These are phyloP conservation scores for Plutella xylostella DNA, from an alignment of 2,888 invertebrate genomes.

Conservation along the genomic window DNA sequence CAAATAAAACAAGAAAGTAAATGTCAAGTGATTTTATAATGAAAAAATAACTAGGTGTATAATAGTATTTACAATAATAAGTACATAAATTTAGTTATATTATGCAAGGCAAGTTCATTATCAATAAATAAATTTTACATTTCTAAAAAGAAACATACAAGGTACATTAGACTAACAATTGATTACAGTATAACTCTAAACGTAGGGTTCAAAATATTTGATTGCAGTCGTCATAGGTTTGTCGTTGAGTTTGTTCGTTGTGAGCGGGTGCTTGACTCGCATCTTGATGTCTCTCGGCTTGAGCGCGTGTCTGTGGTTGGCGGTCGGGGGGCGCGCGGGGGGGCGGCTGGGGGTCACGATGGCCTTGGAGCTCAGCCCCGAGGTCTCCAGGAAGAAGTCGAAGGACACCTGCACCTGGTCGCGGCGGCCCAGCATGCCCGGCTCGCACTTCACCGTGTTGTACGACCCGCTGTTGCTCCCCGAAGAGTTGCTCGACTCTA, in stretches of 20 bases:
- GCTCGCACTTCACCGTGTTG: conserved; percentile 59
- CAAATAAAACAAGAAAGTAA: conserved; percentile 8
- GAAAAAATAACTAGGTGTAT: conserved; percentile 19
- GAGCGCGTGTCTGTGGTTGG: conserved; percentile 79
- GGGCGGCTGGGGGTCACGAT: conserved; percentile 70
- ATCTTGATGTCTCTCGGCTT: conserved; percentile 85
- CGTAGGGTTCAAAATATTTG: conserved; percentile 67
- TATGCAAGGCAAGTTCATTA: conserved; percentile 65
- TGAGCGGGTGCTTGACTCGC: conserved; percentile 74
- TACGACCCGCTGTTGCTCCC: conserved; percentile 64
- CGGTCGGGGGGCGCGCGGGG: conserved; percentile 71
- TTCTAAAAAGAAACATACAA: conserved; percentile 30
- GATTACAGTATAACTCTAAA: conserved; percentile 27
- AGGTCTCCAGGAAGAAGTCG: conserved; percentile 82
- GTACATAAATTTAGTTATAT: conserved; percentile 56
- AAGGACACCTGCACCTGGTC: conserved; percentile 63
- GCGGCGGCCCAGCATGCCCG: conserved; percentile 45
- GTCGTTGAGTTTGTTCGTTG: conserved; percentile 70
- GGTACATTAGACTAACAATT: conserved; percentile 11
- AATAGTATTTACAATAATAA: conserved; percentile 56
- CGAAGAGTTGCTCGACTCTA: conserved; percentile 72
- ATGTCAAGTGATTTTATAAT: conserved; percentile 37
- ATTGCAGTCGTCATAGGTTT: conserved; percentile 68
- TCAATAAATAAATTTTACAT: conserved; percentile 54
- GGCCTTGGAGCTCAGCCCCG: conserved; percentile 84